These are phyloP conservation scores for Bucorvus abyssinicus DNA, from an alignment of 2,797 vertebrate species.

Conservation along the genomic window DNA sequence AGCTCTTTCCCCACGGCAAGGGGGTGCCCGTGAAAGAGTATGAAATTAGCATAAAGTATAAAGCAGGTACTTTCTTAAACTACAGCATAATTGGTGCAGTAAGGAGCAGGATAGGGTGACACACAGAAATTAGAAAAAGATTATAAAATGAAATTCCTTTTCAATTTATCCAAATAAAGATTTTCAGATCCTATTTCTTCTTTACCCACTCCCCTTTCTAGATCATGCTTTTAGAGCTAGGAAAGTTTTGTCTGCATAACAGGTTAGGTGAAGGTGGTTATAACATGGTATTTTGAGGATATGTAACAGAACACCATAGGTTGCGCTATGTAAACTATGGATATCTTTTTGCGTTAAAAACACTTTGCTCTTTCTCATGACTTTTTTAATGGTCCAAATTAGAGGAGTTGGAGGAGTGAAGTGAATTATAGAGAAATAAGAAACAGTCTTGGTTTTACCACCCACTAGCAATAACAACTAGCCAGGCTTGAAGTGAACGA, in stretches of 20 bases:
- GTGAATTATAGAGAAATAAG: neutral
- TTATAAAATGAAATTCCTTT: neutral
- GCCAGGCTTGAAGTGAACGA: neutral
- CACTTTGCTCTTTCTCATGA: neutral
- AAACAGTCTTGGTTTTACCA: neutral
- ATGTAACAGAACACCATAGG: neutral
- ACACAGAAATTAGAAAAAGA: neutral
- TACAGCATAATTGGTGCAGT: neutral
- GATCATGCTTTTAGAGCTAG: neutral
- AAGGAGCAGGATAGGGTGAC: neutral
- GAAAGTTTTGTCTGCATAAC: neutral
- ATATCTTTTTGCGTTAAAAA: neutral
- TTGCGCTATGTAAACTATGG: neutral
- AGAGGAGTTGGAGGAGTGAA: neutral
- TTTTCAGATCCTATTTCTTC: neutral
- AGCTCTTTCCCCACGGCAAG: no score
- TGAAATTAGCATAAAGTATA: constrained; percentile 50
- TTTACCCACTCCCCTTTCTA: neutral
- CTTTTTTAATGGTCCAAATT: neutral
- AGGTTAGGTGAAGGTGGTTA: neutral
- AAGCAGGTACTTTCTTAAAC: constrained; percentile 37
- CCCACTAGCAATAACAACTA: neutral
- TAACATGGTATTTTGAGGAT: neutral
- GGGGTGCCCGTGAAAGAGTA: no score
- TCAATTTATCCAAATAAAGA: neutral